Evolutionary conservation across 2,113 vertebrate species (phyloP).

Genomic region (Camarhynchus parvulus): DNA sequence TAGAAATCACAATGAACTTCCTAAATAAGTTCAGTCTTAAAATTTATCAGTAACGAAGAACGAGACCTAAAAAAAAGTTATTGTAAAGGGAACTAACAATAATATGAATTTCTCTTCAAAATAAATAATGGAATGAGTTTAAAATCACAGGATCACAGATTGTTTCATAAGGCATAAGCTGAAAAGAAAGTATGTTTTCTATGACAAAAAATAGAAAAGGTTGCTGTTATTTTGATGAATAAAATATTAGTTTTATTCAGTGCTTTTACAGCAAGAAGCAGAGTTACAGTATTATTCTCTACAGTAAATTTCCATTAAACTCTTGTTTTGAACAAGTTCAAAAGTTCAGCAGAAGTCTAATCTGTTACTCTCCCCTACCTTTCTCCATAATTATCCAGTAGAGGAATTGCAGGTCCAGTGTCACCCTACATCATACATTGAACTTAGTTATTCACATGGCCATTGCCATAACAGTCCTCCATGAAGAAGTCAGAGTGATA

Average conservation of each 20-base stretch:
- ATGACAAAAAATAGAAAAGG: background rate
- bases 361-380: background rate
- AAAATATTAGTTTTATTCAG: background rate
- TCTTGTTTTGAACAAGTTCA: background rate
- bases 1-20: background rate
- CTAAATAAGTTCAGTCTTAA: background rate
- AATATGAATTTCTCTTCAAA: background rate
- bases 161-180: background rate
- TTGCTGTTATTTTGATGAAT: background rate
- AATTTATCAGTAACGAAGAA: background rate
- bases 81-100: background rate
- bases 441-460: background rate
- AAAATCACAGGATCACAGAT: background rate
- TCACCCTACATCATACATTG: background rate
- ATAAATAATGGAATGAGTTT: background rate
- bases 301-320: background rate
- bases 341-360: background rate
- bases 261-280: background rate
- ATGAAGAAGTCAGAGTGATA: background rate
- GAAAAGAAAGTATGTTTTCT: background rate
- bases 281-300: background rate
- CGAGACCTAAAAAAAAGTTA: fast-evolving
- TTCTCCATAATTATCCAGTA: background rate
- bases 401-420: background rate
- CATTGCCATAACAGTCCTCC: background rate